Evolutionary conservation across 2,113 vertebrate genomes (phyloP).

Genomic region (Thymallus thymallus): DNA sequence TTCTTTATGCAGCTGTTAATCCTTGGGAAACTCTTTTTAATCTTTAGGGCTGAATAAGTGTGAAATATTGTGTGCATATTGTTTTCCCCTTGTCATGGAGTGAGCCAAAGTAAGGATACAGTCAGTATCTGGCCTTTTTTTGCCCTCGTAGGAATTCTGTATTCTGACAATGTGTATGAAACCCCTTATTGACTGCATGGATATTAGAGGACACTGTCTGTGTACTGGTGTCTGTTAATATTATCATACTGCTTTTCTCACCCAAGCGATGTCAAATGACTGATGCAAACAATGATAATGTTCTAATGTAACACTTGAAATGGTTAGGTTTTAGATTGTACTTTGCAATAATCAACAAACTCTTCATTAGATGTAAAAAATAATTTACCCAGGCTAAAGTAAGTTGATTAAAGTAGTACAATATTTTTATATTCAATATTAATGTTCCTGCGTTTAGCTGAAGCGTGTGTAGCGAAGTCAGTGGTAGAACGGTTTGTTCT

Average conservation of each 20-base stretch:
- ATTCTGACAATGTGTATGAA: constrained; percentile 52
- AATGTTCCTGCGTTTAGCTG: constrained; percentile 61
- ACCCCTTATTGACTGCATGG: constrained; percentile 62
- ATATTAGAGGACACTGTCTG: constrained; percentile 53
- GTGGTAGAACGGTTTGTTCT: constrained; percentile 43
- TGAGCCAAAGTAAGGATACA: constrained; percentile 37
- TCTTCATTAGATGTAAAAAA: constrained; percentile 32
- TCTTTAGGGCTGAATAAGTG: background rate
- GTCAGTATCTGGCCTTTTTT: background rate
- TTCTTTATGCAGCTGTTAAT: constrained; percentile 16
- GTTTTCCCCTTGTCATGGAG: constrained; percentile 18
- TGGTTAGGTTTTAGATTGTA: constrained; percentile 44
- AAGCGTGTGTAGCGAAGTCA: constrained; percentile 40
- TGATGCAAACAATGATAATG: constrained; percentile 42
- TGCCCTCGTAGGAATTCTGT: constrained; percentile 31
- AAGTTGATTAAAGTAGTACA: constrained; percentile 64
- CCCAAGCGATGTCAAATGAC: constrained; percentile 38
- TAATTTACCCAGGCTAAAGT: constrained; percentile 53
- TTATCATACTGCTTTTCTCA: constrained; percentile 31
- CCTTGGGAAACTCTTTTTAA: background rate
- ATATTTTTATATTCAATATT: constrained; percentile 75
- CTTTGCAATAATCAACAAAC: constrained; percentile 53
- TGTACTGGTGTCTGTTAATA: constrained; percentile 43
- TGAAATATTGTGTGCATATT: background rate
- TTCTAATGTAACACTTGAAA: constrained; percentile 55